phyloP scores from a whole-genome alignment of 2,113 vertebrate species.

The Amphiprion ocellaris region DNA sequence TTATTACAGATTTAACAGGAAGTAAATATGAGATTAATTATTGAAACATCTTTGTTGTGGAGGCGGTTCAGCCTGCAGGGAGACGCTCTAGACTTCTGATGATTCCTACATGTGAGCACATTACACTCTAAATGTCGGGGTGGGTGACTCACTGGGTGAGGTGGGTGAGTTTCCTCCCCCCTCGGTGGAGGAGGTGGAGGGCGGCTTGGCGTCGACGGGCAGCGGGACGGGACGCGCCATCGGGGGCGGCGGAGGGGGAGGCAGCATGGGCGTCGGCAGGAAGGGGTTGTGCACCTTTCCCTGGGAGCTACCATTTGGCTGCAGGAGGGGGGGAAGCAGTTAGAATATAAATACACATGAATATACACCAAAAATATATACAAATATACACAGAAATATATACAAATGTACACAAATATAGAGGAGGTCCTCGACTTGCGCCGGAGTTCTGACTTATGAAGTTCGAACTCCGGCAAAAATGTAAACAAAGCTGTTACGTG shows the following conservation, averaged over 20 bases:
- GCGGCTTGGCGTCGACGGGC: constrained; percentile 98
- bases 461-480: too few relatives aligned
- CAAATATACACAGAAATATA: too few relatives aligned
- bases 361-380: background rate
- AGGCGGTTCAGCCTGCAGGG: constrained; percentile 1
- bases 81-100: constrained; percentile 4
- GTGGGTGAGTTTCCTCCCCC: constrained; percentile 96
- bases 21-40: constrained; percentile 38
- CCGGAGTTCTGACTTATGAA: too few relatives aligned
- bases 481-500: too few relatives aligned
- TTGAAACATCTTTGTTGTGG: constrained; percentile 19
- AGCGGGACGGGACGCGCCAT: constrained; percentile 99
- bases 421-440: too few relatives aligned
- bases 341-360: background rate
- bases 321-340: constrained; percentile 18
- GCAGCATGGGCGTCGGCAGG: constrained; percentile 98
- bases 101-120: constrained; percentile 31
- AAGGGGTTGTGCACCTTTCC: constrained; percentile 99
- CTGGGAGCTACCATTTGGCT: constrained; percentile 99
- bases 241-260: constrained; percentile 96
- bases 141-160: constrained; percentile 94
- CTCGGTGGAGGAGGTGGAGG: constrained; percentile 93
- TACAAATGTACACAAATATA: too few relatives aligned
- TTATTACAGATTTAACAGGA: constrained; percentile 23
- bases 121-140: constrained; percentile 32